Evolutionary conservation across 2,888 invertebrate species (phyloP), one percentile per base, ranked within the genome.

Genomic region (Patella pellucida): DNA sequence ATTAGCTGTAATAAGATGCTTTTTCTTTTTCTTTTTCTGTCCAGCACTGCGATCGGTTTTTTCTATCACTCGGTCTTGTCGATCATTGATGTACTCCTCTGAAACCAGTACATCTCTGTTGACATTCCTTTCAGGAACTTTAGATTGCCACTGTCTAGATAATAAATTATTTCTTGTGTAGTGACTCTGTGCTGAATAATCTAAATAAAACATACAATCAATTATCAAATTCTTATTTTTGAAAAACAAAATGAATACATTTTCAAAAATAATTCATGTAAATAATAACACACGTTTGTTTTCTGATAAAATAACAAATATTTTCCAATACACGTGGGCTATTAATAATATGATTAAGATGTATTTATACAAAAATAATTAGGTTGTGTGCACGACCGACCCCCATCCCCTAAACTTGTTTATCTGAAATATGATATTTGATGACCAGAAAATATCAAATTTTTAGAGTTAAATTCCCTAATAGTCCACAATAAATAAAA

Each of bases 1-100:
- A 79, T 90, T 90, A 3, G 88, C 90, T 23, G 89, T 86, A 41
- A 90, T 81, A 50, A 81, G 78, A 71, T 83, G 83, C 51, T 79
- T 78, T 70, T 84, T 84, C 75, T 82, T 83, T 74, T 84, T 86
- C 76, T 84, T 86, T 23, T 84, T 82, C 76, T 82, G 79, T 14
- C 41, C 62, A 80, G 73, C 79, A 19, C 27, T 70, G 2, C 69
- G 72, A 62, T 71, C 72, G 50, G 71, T 78, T 73, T 71, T 73
- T 69, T 50, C 75, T 16, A 41, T 73, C 67, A n/a, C 80, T 50
- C 69, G 69, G 14, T 68, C 75, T n/a, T 81, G 78, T n/a, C 78
- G 52, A 15, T 84, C 79, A n/a, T 71, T 54, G 7, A 52, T 71
- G 0, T 77, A 76, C 19, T 75, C 54, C 3, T 78, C 79, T 14